Base-by-base conservation (phyloP, 1,140 invertebrate genomes). In the Temnothorax longispinosus region DNA sequence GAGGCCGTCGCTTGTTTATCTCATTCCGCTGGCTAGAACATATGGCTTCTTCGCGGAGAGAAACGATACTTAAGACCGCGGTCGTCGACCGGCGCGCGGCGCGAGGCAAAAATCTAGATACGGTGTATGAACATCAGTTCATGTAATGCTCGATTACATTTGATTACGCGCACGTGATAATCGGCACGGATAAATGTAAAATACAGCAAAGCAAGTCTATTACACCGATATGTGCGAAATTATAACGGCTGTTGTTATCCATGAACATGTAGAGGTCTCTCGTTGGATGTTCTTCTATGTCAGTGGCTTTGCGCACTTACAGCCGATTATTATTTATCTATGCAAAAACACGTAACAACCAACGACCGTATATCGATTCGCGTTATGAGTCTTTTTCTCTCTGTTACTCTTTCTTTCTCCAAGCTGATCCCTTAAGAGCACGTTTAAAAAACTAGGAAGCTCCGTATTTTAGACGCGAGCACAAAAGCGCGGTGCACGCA, bases 21-120 rank as follows among this genome's bases (percentile, higher is more conserved):
- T 91, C 67, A 85, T 89, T 88, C 75, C 84, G 64, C 76, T 58
- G 64, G 75, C 75, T 58, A 62, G 76, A 64, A 85, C 81, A 41
- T 77, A 89, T 52, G 89, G 88, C 74, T 90, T 90, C 89, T 47
- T 62, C n/a, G 77, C 52, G 54, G n/a, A 47, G 84, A 21, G 21
- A 38, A 60, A 65, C 69, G 58, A 62, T 81, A n/a, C 60, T 67
- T 41, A 21, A 38, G 38, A 5, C 6, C 52, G 47, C 67, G 80
- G 80, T 82, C 80, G 32, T 74, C 41, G 80, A 82, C 80, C 27
- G 27, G 27, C 27, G 21, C 27, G 27, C 67, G 41, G 38, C 52
- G 15, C 54, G 32, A 58, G n/a, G 54, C 54, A 72, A 82, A 58
- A 74, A 58, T 44, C 18, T 15, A 58, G 67, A 52, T 32, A 62